These are phyloP conservation scores for Aethina tumida DNA, from an alignment of 1,140 invertebrate genomes.

Conservation along the genomic window DNA sequence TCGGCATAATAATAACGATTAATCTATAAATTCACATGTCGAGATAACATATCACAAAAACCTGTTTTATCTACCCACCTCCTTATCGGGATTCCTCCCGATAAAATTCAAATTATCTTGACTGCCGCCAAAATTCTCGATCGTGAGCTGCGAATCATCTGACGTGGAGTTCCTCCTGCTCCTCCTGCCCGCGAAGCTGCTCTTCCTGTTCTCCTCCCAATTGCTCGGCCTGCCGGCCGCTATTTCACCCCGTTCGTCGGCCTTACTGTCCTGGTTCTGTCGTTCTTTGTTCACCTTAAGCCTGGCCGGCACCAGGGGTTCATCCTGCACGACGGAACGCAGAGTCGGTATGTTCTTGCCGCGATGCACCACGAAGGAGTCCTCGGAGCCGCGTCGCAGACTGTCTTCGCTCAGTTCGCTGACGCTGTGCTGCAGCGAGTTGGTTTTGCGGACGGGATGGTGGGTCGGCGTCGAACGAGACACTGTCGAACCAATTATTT, in stretches of 20 bases:
- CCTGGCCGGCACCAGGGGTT: constrained; percentile 44
- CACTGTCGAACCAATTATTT: constrained; percentile 35
- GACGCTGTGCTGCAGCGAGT: constrained; percentile 31
- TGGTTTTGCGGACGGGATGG: constrained; percentile 30
- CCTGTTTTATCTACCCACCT: constrained; percentile 34
- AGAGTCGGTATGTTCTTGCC: constrained; percentile 68
- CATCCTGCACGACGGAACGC: constrained; percentile 46
- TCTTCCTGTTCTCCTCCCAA: constrained; percentile 63
- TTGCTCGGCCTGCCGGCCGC: constrained; percentile 75
- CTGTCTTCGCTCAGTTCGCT: constrained; percentile 37
- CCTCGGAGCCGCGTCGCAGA: constrained; percentile 39
- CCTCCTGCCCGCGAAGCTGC: constrained; percentile 67
- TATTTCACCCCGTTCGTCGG: constrained; percentile 49
- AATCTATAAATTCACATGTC: too few species aligned
- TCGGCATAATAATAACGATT: too few species aligned
- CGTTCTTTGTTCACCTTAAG: constrained; percentile 47
- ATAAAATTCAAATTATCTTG: constrained; percentile 65
- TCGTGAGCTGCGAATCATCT: constrained; percentile 80
- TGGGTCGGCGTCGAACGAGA: constrained; percentile 41
- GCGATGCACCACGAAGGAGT: constrained; percentile 72
- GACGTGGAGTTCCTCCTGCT: constrained; percentile 75
- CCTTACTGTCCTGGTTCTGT: constrained; percentile 49
- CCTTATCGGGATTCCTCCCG: constrained; percentile 67
- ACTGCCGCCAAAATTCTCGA: constrained; percentile 85
- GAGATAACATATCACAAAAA: too few species aligned